Conservation (phyloP, 2,113 vertebrate genomes). For the Python bivittatus region DNA sequence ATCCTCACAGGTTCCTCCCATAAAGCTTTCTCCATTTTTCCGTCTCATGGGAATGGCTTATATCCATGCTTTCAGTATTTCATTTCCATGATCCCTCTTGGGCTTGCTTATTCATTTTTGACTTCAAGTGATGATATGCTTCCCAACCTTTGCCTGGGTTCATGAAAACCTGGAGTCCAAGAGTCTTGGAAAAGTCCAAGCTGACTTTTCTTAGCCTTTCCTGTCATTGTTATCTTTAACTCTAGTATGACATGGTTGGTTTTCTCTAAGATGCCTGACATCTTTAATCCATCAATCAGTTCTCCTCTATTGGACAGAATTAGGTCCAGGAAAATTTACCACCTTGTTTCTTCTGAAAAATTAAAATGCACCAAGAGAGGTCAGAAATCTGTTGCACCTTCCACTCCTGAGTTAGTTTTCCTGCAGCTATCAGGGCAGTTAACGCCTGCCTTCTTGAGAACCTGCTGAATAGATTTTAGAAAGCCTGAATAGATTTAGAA, state of each 20-base stretch:
- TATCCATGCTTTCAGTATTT: neutral
- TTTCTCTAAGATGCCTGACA: neutral
- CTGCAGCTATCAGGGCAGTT: neutral
- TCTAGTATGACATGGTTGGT: neutral
- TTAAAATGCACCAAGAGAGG: neutral
- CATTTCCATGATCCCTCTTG: neutral
- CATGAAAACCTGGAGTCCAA: neutral
- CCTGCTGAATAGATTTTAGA: neutral
- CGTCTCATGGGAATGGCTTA: neutral
- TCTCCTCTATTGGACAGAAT: neutral
- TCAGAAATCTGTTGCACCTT: neutral
- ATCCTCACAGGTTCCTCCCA: no score
- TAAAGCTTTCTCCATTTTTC: neutral
- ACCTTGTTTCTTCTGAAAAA: neutral
- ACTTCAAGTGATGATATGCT: neutral
- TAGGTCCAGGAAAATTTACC: neutral
- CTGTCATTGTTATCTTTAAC: neutral
- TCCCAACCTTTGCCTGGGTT: neutral
- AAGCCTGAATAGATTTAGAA: neutral
- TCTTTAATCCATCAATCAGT: neutral
- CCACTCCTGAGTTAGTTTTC: neutral
- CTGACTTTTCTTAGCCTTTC: neutral
- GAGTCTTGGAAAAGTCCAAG: neutral
- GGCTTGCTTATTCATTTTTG: neutral
- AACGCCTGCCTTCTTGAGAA: neutral